These are phyloP conservation scores for Callimorpha dominula DNA, from an alignment of 2,888 invertebrate genomes.

Conservation along the genomic window DNA sequence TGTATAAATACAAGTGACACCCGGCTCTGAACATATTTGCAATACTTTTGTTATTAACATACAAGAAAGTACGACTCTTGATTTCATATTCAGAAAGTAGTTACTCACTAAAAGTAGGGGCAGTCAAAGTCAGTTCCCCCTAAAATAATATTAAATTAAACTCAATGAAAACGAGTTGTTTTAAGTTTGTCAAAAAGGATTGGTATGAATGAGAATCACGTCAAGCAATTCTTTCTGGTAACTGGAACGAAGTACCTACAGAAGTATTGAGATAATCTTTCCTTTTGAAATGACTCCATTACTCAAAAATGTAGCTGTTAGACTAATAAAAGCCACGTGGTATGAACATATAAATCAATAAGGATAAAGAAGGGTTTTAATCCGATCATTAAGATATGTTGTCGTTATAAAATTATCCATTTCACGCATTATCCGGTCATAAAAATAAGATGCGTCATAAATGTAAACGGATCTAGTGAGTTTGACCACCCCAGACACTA, in stretches of 20 bases:
- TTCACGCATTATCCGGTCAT: constrained; percentile 81
- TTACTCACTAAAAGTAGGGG: background rate
- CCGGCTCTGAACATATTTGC: constrained; percentile 55
- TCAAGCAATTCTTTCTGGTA: background rate
- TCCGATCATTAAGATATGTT: constrained; percentile 74
- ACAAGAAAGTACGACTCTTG: constrained; percentile 19
- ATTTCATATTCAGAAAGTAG: background rate
- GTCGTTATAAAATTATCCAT: constrained; percentile 76
- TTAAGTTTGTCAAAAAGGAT: background rate
- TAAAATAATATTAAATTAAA: too few relatives aligned
- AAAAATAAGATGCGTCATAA: constrained; percentile 68
- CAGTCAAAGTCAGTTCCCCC: background rate
- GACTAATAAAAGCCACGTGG: constrained; percentile 53
- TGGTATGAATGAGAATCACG: background rate
- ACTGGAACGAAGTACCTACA: background rate
- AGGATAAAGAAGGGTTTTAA: constrained; percentile 74
- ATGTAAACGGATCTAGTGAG: constrained; percentile 55
- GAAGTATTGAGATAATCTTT: constrained; percentile 12
- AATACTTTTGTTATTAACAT: constrained; percentile 54
- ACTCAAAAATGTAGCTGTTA: constrained; percentile 32
- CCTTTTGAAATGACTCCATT: constrained; percentile 14
- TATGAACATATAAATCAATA: constrained; percentile 75
- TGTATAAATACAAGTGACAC: constrained; percentile 55
- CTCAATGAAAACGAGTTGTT: background rate
- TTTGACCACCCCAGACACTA: constrained; percentile 71